These are phyloP conservation scores for Ctenopoma kingsleyae DNA, from an alignment of 2,797 vertebrate genomes.

Conservation along the genomic window DNA sequence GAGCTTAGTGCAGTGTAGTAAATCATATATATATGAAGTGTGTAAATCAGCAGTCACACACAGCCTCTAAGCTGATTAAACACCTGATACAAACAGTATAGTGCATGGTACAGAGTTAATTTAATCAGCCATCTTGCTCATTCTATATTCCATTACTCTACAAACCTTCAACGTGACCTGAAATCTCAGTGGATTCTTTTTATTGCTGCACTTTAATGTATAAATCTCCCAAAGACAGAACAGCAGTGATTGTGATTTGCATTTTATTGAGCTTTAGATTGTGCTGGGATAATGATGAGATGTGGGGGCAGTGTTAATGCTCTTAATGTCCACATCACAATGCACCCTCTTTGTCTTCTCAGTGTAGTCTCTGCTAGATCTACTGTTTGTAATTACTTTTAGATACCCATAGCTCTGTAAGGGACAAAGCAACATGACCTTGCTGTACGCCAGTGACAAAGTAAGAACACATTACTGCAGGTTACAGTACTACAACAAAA, in stretches of 20 bases:
- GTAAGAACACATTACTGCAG: slow-evolving; percentile 22
- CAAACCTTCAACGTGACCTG: slow-evolving; percentile 70
- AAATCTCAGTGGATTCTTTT: slow-evolving; percentile 59
- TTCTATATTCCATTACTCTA: slow-evolving; percentile 72
- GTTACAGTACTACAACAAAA: neutral
- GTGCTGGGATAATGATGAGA: slow-evolving; percentile 65
- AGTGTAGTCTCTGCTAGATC: neutral
- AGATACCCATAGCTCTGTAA: slow-evolving; percentile 34
- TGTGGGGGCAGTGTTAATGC: slow-evolving; percentile 63
- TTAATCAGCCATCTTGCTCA: slow-evolving; percentile 63
- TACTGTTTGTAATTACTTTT: slow-evolving; percentile 60
- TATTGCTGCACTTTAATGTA: slow-evolving; percentile 73
- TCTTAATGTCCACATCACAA: slow-evolving; percentile 56
- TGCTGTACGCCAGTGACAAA: slow-evolving; percentile 13
- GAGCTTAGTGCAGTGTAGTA: slow-evolving; percentile 27
- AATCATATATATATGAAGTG: slow-evolving; percentile 51
- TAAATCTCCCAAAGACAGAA: slow-evolving; percentile 67
- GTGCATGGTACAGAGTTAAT: slow-evolving; percentile 43
- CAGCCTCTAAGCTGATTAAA: slow-evolving; percentile 65
- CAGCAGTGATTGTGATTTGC: slow-evolving; percentile 66
- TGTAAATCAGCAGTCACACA: slow-evolving; percentile 51
- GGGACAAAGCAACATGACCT: slow-evolving; percentile 55
- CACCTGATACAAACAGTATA: slow-evolving; percentile 56
- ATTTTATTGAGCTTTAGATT: slow-evolving; percentile 75
- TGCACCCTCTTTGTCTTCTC: slow-evolving; percentile 42